Conservation (phyloP, 2,797 vertebrate species). For the Poeciliopsis infans region DNA sequence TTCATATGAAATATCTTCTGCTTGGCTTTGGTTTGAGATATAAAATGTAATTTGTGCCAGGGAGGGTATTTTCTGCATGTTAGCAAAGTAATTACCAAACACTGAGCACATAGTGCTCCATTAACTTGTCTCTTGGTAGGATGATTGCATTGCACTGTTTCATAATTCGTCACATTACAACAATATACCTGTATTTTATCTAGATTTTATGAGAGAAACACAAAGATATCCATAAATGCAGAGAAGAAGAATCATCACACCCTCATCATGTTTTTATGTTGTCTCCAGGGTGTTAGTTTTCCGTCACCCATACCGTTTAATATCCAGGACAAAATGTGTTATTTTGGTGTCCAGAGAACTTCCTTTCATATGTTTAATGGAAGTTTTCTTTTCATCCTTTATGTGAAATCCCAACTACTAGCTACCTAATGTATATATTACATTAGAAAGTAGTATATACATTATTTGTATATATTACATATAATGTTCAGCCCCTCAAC, state of each 20-base stretch:
- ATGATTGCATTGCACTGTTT: not conserved
- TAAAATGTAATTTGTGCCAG: not conserved
- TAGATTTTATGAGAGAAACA: not conserved
- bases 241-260: not conserved
- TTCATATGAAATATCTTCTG: not conserved
- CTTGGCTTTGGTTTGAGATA: not conserved
- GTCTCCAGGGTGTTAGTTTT: not conserved
- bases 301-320: not conserved
- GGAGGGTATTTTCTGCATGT: not conserved
- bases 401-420: too few species aligned
- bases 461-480: too few species aligned
- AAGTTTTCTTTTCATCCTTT: not conserved
- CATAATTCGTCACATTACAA: not conserved
- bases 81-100: not conserved
- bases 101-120: not conserved
- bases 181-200: not conserved
- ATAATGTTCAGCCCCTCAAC: too few species aligned
- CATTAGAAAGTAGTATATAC: too few species aligned
- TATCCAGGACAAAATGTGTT: not conserved
- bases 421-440: too few species aligned
- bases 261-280: not conserved
- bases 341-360: not conserved
- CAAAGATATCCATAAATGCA: not conserved
- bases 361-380: not conserved
- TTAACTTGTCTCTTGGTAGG: not conserved